Evolutionary conservation across 2,797 vertebrate genomes (phyloP).

Genomic region (Diplodus puntazzo): DNA sequence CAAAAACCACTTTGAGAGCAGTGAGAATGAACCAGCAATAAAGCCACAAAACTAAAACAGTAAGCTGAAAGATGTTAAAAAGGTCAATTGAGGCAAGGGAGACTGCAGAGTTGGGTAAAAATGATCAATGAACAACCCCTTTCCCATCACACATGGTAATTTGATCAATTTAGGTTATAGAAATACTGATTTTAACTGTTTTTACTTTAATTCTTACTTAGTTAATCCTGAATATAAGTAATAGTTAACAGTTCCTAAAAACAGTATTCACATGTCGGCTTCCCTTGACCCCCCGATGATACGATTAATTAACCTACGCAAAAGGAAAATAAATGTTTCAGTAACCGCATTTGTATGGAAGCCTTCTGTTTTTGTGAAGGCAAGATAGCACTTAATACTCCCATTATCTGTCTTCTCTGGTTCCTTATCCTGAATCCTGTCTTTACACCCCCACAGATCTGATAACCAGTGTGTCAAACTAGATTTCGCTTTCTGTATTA

Average conservation of each 20-base stretch:
- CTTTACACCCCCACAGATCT: slow-evolving; percentile 57
- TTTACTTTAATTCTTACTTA: not conserved
- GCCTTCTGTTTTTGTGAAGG: slow-evolving; percentile 33
- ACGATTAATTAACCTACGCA: slow-evolving; percentile 32
- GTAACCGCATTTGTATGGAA: slow-evolving; percentile 25
- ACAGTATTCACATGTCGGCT: not conserved
- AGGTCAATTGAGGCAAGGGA: not conserved
- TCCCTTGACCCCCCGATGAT: not conserved
- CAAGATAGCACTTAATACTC: slow-evolving; percentile 50
- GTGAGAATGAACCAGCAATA: not conserved
- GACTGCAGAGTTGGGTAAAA: not conserved
- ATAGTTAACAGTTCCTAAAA: not conserved
- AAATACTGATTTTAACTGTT: not conserved
- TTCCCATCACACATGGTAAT: not conserved
- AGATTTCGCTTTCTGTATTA: slow-evolving; percentile 55
- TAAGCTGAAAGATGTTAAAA: not conserved
- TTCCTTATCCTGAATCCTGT: slow-evolving; percentile 53
- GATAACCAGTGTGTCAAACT: slow-evolving; percentile 68
- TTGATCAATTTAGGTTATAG: not conserved
- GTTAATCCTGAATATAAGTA: not conserved
- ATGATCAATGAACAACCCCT: not conserved
- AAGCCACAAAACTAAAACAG: not conserved
- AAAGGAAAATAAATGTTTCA: slow-evolving; percentile 36
- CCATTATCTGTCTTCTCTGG: slow-evolving; percentile 54
- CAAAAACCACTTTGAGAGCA: not conserved